phyloP scores from a whole-genome alignment of 2,888 invertebrate species.

The Coronaproctus castanopsis region DNA sequence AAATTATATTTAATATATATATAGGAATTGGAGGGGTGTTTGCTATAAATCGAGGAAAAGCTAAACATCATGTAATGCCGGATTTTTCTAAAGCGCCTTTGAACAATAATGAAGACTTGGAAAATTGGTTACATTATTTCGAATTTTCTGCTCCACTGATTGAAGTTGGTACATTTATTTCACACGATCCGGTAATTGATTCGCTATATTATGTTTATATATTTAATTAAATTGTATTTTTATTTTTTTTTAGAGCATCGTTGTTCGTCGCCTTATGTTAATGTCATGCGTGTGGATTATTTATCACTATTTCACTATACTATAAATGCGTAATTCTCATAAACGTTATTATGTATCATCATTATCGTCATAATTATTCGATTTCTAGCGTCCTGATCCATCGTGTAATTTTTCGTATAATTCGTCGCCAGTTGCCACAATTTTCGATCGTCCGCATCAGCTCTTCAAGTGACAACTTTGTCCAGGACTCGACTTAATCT shows the following conservation, averaged over 20 bases:
- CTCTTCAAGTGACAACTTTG: too few relatives aligned
- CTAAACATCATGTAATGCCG: constrained; percentile 87
- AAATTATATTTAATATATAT: too few relatives aligned
- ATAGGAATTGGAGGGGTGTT: constrained; percentile 76
- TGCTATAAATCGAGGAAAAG: constrained; percentile 57
- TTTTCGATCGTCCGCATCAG: too few relatives aligned
- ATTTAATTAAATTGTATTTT: neutral
- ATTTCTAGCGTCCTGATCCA: too few relatives aligned
- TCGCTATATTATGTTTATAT: neutral
- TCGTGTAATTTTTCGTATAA: too few relatives aligned
- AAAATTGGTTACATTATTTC: constrained; percentile 77
- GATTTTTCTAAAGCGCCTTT: constrained; percentile 65
- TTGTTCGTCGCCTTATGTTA: neutral
- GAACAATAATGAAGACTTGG: constrained; percentile 46
- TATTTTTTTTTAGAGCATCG: neutral
- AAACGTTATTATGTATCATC: too few relatives aligned
- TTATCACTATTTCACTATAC: too few relatives aligned
- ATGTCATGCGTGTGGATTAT: too few relatives aligned
- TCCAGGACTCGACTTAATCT: too few relatives aligned
- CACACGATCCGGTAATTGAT: constrained; percentile 58
- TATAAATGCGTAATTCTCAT: too few relatives aligned
- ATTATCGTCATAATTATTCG: too few relatives aligned
- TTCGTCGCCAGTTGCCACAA: too few relatives aligned
- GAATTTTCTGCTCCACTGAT: constrained; percentile 75
- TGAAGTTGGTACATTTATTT: constrained; percentile 70